Evolutionary conservation across 2,888 invertebrate species (phyloP).

Genomic region (Camponotus fellah): DNA sequence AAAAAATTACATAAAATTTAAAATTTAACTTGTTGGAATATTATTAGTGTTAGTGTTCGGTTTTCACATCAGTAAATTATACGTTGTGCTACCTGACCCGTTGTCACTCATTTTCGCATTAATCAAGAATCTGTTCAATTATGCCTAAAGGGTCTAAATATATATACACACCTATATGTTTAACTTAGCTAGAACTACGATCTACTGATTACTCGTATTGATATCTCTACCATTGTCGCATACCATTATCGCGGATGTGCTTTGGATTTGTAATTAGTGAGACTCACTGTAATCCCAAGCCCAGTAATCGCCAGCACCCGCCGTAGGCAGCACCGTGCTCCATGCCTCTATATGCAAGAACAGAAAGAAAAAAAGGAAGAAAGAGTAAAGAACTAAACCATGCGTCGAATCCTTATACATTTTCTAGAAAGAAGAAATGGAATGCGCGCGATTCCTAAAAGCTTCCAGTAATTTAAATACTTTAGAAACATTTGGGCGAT

Average conservation of each 20-base stretch:
- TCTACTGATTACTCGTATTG: conserved; percentile 67
- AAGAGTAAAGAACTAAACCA: conserved; percentile 79
- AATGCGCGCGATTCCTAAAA: neutral
- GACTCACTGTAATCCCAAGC: conserved; percentile 85
- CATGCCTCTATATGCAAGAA: conserved; percentile 84
- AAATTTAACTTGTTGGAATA: neutral
- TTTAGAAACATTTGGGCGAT: conserved; percentile 8
- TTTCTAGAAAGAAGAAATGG: neutral
- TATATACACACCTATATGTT: neutral
- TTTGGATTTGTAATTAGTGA: conserved; percentile 73
- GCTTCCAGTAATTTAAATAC: conserved; percentile 22
- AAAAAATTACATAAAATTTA: conserved; percentile 2
- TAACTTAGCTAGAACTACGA: conserved; percentile 58
- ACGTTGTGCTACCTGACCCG: neutral
- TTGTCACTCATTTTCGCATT: conserved; percentile 7
- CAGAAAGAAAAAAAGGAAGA: conserved; percentile 79
- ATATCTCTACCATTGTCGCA: conserved; percentile 62
- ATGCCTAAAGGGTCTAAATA: conserved; percentile 20
- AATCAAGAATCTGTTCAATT: conserved; percentile 11
- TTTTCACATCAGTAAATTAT: neutral
- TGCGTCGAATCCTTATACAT: conserved; percentile 65
- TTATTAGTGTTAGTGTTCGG: neutral
- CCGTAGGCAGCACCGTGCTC: conserved; percentile 85
- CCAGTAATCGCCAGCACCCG: conserved; percentile 85
- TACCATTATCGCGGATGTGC: conserved; percentile 57